Base-by-base conservation (phyloP, 1,140 invertebrate species). In the Leptestheria dahalacensis region DNA sequence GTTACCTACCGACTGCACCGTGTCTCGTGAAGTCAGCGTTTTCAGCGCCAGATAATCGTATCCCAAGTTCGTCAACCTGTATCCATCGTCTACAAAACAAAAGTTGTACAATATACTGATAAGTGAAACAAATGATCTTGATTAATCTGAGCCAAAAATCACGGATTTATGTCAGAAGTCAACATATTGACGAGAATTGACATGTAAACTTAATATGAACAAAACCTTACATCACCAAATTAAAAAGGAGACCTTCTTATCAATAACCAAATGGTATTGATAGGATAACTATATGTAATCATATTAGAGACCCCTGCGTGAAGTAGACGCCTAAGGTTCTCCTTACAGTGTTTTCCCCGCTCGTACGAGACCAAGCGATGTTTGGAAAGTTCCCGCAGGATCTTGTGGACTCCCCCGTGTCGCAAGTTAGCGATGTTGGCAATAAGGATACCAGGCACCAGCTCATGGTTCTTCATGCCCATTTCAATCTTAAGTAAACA, bases 391-490 rank as follows among this genome's bases (percentile, higher is more conserved):
- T 97, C 90, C 63, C 80, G 82, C 50, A 99, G 75, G 41, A 91
- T 72, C 76, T 97, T 97, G 68, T 94, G 85, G 12, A 91, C 88
- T 57, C 95, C 96, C 28, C 96, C 96, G 66, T 90, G 82, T 63
- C 84, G 84, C 2, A 99, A 75, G 73, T 89, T 89, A 28, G 96
- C 93, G 69, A 99, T 96, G n/a, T 87, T 84, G 26, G 92, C 89
- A 12, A 90, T 83, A 20, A 99, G 72, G 0, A 84, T 76, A 2
- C 80, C 82, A 1, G 95, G 93, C 2, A 99, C 95, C 2, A 98
- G 72, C 73, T 99, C 95, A 69, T 99, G 96, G 71, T 99, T 99
- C 70, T 96, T 97, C 92, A 98, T 97, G 10, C 95, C 95, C 94
- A 98, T 97, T 78, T 99, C 95, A 72, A 99, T 85, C 90, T 94